Percentiles rank a stretch among this genome's conserved stretches.
These are phyloP conservation scores for Marmota flaviventris DNA, from an alignment of 2,113 vertebrate species.

Conservation along the genomic window DNA sequence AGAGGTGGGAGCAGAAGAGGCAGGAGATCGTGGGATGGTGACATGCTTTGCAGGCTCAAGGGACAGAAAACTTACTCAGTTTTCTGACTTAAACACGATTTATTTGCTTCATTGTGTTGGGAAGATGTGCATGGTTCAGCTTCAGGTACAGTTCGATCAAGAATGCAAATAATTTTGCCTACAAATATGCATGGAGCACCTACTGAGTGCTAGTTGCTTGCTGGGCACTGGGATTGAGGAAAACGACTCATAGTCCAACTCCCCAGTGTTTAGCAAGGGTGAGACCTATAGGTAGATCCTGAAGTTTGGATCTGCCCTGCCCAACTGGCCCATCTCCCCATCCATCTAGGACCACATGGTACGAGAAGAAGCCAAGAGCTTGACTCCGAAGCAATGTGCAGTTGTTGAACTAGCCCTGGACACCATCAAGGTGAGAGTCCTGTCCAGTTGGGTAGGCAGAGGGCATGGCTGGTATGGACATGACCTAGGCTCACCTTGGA, in stretches of 20 bases:
- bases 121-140: neutral
- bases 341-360: conserved; percentile 97
- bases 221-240: neutral
- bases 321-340: neutral
- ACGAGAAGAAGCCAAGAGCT: conserved; percentile 97
- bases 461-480: neutral
- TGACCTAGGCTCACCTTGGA: neutral
- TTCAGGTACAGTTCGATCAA: conserved; percentile 13
- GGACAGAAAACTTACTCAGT: neutral
- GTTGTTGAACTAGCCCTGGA: conserved; percentile 98
- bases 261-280: neutral
- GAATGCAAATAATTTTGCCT: neutral
- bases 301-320: neutral
- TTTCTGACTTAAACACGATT: neutral
- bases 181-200: neutral
- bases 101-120: neutral
- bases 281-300: neutral
- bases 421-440: conserved; percentile 95
- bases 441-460: neutral
- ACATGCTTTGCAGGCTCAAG: neutral
- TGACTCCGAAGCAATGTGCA: conserved; percentile 97
- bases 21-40: neutral
- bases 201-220: neutral
- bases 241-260: neutral
- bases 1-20: no score